These are phyloP conservation scores for Pelodytes ibericus DNA, from an alignment of 2,797 vertebrate genomes.

Conservation along the genomic window DNA sequence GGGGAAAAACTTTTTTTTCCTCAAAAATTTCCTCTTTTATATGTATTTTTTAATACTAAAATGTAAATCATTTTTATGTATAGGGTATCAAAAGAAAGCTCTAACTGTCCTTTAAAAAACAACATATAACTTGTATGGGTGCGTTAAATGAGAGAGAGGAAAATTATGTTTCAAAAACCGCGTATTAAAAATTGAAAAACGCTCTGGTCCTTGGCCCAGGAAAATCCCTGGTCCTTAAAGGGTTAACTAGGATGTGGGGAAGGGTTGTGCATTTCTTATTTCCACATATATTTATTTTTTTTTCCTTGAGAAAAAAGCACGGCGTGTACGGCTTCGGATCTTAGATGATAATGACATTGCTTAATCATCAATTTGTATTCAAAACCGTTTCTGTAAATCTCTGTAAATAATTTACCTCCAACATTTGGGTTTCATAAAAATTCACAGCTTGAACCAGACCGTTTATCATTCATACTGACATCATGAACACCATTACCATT, in stretches of 20 bases:
- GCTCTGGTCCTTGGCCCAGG: no score
- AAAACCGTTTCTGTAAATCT: conserved; percentile 34
- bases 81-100: no score
- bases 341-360: conserved; percentile 32
- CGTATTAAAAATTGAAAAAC: no score
- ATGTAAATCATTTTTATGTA: no score
- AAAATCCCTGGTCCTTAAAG: no score
- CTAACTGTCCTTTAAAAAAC: no score
- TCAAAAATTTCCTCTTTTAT: no score
- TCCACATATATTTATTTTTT: not conserved
- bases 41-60: no score
- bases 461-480: conserved; percentile 8
- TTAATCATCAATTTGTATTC: conserved; percentile 51
- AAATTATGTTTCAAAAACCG: no score
- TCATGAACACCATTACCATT: not conserved
- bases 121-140: no score
- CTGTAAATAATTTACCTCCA: conserved; percentile 43
- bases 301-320: not conserved
- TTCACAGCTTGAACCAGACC: conserved; percentile 31
- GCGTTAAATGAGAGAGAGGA: no score
- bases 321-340: conserved; percentile 6
- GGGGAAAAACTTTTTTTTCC: no score
- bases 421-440: conserved; percentile 43
- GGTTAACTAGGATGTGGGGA: not conserved
- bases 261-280: not conserved